These are phyloP conservation scores for Drosophila bunnanda DNA, from an alignment of 2,888 invertebrate species.

Conservation along the genomic window DNA sequence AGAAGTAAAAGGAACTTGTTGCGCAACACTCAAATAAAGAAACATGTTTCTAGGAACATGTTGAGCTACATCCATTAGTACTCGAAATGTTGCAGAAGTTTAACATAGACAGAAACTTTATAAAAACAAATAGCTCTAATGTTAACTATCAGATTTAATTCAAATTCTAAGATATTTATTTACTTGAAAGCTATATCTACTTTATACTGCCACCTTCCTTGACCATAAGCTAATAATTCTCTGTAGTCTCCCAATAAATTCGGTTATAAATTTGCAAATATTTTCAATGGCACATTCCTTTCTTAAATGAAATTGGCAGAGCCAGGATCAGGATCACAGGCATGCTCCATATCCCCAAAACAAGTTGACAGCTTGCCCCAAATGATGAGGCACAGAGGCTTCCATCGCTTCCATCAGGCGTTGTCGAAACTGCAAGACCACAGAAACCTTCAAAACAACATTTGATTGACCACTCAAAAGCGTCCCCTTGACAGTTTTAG, in stretches of 20 bases:
- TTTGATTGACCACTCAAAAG: conserved; percentile 71
- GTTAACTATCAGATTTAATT: background rate
- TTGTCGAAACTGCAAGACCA: conserved; percentile 54
- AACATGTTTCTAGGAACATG: background rate
- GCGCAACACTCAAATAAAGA: background rate
- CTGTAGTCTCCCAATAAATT: too few relatives aligned
- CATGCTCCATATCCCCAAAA: background rate
- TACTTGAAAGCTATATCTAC: background rate
- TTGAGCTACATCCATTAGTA: background rate
- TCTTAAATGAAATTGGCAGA: conserved; percentile 3
- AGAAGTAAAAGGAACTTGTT: background rate
- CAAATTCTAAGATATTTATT: background rate
- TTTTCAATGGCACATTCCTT: background rate
- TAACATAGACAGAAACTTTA: background rate
- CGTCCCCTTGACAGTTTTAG: conserved; percentile 43
- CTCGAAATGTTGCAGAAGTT: background rate
- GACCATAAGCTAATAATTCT: too few relatives aligned
- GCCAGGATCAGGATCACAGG: background rate
- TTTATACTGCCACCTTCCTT: background rate
- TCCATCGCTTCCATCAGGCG: conserved; percentile 43
- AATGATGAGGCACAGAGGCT: conserved; percentile 20
- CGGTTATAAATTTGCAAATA: too few relatives aligned
- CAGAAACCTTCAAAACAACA: conserved; percentile 69
- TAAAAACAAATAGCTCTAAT: background rate
- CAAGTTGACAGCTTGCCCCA: conserved; percentile 19